Evolutionary conservation across 1,140 invertebrate genomes (phyloP), one percentile per base, ranked within the genome.

Genomic region (Sycobia sp.): DNA sequence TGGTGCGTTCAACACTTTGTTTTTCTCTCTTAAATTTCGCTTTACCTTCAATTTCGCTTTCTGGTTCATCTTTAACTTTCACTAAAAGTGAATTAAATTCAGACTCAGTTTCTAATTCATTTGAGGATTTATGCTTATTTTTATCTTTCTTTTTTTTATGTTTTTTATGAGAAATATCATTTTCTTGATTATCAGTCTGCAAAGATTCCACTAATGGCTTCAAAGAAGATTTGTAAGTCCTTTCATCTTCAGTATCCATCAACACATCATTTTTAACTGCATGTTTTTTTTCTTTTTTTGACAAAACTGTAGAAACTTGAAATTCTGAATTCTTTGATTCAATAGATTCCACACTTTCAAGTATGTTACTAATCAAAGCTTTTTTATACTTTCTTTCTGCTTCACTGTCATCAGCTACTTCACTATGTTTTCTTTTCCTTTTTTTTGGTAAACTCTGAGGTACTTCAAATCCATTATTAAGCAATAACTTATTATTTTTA

Each of bases 11-110:
- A n/a, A n/a, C n/a, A n/a, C 29, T 32, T 4, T 8, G n/a, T 49
- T 49, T n/a, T 32, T 36, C 22, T n/a, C 16, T 50, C 13, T 39
- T 8, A n/a, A 8, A 18, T 27, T 53, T 29, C 18, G 22, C 18
- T 39, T n/a, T 39, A 3, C 22, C 47, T 29, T 60, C 36, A 13
- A 13, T 32, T 22, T 53, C 58, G 11, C 39, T 47, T 38, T 54
- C 29, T 23, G 39, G 41, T 23, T 68, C 65, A 7, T 46, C 20
- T 67, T 69, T 67, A 3, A 64, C 57, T 65, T 46, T 57, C 1
- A 62, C 23, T 3, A 22, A 32, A 10, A 5, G 23, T 23, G 58
- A 11, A 32, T 50, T 25, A 32, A 32, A 41, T 50, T 49, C 25
- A 43, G 10, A 22, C 18, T 60, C 36, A n/a, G 9, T 5, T 32